Evolutionary conservation across 2,113 vertebrate genomes (phyloP).

Genomic region (Pituophis catenifer): DNA sequence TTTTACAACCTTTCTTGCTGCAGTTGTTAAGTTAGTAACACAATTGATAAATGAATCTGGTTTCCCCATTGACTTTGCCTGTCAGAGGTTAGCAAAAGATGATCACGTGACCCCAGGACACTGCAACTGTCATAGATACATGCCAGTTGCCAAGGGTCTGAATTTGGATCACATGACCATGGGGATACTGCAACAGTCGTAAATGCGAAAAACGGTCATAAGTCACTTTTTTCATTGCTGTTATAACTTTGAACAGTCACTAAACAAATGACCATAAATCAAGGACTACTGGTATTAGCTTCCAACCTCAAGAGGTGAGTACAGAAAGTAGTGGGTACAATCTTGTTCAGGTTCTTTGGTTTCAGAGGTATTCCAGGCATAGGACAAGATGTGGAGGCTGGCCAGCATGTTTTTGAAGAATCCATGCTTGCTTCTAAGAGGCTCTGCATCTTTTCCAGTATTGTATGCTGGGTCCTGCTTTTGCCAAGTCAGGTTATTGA

Average conservation of each 20-base stretch:
- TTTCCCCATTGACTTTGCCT: background rate
- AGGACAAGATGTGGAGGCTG: background rate
- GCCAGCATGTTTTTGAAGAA: background rate
- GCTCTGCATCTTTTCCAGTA: background rate
- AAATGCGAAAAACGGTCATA: background rate
- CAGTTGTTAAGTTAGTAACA: background rate
- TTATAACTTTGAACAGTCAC: background rate
- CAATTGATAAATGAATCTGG: background rate
- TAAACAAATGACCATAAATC: background rate
- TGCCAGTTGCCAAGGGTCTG: background rate
- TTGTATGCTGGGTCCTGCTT: background rate
- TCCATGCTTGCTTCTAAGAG: background rate
- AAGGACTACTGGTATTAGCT: background rate
- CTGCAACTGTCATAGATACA: background rate
- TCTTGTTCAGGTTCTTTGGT: background rate
- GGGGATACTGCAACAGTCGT: background rate
- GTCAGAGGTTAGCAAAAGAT: background rate
- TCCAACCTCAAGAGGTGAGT: background rate
- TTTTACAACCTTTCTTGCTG: background rate
- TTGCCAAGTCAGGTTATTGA: background rate
- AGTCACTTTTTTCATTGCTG: background rate
- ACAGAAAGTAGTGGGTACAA: background rate
- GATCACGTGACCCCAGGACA: background rate
- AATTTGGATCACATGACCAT: background rate
- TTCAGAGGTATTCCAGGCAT: background rate